Evolutionary conservation across 1,140 invertebrate genomes (phyloP), one percentile per base, ranked within the genome.

Genomic region (Melipona quadrifasciata): DNA sequence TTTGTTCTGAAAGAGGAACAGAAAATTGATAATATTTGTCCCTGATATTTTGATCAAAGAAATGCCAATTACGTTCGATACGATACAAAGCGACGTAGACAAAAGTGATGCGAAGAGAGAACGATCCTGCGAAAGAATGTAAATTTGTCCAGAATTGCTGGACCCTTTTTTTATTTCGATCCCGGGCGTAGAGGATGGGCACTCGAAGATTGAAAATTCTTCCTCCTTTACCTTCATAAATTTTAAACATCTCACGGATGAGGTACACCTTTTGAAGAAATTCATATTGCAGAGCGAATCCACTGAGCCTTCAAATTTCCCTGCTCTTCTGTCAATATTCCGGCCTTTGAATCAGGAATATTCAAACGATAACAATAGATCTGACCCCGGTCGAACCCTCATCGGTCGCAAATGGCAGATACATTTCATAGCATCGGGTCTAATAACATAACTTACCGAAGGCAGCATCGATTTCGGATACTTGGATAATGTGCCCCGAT

Each of bases 381-480:
- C 57, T 47, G 57, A 39, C 31, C 57, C 74, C 34, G 39, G 39
- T 61, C 17, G 19, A 57, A 76, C 39, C 57, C 39, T 34, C 57
- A 39, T 47, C 57, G 55, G n/a, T 61, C 74, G 57, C 74, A 14
- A 39, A 76, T 21, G 74, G 55, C 31, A 27, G 74, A 76, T 61
- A 76, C 74, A 61, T 51, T 67, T 67, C 76, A 53, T 68, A 79
- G 76, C 64, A 55, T 53, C 64, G 19, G 19, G 19, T 68, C 64
- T 76, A 53, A 79, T 31, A 79, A 79, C 51, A 79, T 79, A 67
- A 67, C 64, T 67, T 64, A 68, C 19, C 21, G 76, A 68, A 53
- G 64, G 55, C 76, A 53, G 27, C 76, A 79, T 67, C 76, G 76
- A 78, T 51, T 78, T 47, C 61, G 39, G 47, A 79, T 79, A 67